Conservation (phyloP, 2,888 invertebrate species). For the Ectobius pallidus region DNA sequence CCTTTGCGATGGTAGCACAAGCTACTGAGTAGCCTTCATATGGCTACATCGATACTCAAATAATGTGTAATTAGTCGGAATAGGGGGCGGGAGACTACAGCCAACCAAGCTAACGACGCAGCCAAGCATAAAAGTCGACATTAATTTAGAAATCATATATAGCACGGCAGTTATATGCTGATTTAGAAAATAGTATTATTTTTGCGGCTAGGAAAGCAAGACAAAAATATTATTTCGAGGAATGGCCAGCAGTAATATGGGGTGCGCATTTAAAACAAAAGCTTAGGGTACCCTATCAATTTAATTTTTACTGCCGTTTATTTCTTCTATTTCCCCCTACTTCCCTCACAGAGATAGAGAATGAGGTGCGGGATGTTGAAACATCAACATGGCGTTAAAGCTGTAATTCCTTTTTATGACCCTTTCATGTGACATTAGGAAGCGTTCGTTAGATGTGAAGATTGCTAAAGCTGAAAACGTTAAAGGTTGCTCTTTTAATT, state of each 20-base stretch:
- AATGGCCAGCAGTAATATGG: not conserved
- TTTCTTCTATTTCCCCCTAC: not conserved
- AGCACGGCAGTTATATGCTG: conserved; percentile 15
- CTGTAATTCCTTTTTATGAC: not conserved
- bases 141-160: conserved; percentile 30
- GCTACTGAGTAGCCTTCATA: conserved; percentile 16
- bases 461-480: not conserved
- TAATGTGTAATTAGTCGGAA: conserved; percentile 33
- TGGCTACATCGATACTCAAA: conserved; percentile 32
- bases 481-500: not conserved
- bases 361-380: not conserved
- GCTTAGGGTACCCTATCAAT: not conserved
- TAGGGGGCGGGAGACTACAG: not conserved
- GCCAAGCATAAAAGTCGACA: conserved; percentile 27
- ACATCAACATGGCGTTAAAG: not conserved
- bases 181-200: conserved; percentile 26
- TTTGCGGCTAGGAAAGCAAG: conserved; percentile 3
- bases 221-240: conserved; percentile 16
- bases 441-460: not conserved
- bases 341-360: not conserved
- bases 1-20: conserved; percentile 3
- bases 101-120: conserved; percentile 8
- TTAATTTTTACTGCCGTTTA: not conserved
- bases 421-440: not conserved
- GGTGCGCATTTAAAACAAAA: too few species aligned